These are phyloP conservation scores for Erebia ligea DNA, from an alignment of 2,888 invertebrate genomes.

Conservation along the genomic window DNA sequence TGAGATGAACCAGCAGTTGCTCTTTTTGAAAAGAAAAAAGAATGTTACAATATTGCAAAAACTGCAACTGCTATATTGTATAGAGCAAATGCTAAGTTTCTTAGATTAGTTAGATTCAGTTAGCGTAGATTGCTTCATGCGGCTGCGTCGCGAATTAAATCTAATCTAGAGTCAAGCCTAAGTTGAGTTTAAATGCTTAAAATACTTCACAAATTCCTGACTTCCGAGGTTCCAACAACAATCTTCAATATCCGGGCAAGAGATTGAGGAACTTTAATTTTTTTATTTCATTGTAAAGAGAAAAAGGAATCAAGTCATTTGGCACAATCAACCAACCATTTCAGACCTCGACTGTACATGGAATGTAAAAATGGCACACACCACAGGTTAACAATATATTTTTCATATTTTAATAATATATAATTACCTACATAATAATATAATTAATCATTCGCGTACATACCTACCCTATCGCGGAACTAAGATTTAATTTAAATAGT, in stretches of 20 bases:
- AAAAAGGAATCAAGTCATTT: neutral
- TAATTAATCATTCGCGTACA: neutral
- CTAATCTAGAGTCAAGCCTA: too few species aligned
- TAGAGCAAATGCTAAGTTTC: too few species aligned
- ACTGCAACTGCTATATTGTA: too few species aligned
- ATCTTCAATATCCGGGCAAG: neutral
- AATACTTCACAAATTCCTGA: too few species aligned
- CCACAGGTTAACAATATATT: slow-evolving; percentile 16
- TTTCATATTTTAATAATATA: neutral
- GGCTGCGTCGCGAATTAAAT: too few species aligned
- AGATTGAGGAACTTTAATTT: neutral
- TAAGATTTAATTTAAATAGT: neutral
- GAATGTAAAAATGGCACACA: slow-evolving; percentile 28
- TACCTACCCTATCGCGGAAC: neutral
- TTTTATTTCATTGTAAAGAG: neutral
- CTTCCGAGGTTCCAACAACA: neutral
- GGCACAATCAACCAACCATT: slow-evolving; percentile 17
- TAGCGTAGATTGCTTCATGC: too few species aligned
- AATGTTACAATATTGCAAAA: too few species aligned
- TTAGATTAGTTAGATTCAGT: too few species aligned
- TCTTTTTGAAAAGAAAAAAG: too few species aligned
- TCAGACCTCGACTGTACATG: slow-evolving; percentile 18
- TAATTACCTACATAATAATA: neutral
- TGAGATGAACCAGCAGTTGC: too few species aligned
- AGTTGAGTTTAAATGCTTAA: too few species aligned